Conservation (phyloP, 2,888 invertebrate genomes). For the Papilio gigon region DNA sequence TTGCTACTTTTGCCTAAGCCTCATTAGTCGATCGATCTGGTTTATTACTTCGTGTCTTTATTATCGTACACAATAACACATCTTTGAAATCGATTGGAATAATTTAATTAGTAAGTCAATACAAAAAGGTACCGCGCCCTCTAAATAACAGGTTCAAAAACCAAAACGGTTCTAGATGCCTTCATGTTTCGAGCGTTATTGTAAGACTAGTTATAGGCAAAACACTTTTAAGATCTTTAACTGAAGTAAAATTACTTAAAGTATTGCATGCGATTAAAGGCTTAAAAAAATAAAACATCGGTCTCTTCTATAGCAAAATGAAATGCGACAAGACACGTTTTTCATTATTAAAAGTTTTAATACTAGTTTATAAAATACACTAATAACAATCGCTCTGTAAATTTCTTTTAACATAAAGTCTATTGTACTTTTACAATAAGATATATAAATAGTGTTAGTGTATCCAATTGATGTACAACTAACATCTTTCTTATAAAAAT, state of each 20-base stretch:
- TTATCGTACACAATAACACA: neutral
- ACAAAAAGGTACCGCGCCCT: neutral
- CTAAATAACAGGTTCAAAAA: no score
- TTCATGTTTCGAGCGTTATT: no score
- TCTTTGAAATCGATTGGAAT: neutral
- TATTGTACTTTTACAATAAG: slow-evolving; percentile 15
- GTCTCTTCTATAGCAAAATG: no score
- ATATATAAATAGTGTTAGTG: slow-evolving; percentile 20
- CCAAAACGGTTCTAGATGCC: no score
- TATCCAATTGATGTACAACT: slow-evolving; percentile 6
- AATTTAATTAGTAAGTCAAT: neutral
- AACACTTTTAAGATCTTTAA: no score
- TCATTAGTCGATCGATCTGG: slow-evolving; percentile 10
- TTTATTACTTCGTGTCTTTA: neutral
- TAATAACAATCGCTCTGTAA: slow-evolving; percentile 10
- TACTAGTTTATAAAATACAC: slow-evolving; percentile 8
- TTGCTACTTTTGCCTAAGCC: slow-evolving; percentile 19
- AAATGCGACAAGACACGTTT: no score
- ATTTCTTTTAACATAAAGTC: slow-evolving; percentile 8
- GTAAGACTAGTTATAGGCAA: no score
- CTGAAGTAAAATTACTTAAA: no score
- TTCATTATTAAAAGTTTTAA: neutral
- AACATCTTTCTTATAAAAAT: slow-evolving; percentile 15
- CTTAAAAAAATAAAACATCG: no score
- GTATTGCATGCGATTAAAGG: no score